Conservation (phyloP, 1,140 invertebrate species). For the Drosophila suzukii region DNA sequence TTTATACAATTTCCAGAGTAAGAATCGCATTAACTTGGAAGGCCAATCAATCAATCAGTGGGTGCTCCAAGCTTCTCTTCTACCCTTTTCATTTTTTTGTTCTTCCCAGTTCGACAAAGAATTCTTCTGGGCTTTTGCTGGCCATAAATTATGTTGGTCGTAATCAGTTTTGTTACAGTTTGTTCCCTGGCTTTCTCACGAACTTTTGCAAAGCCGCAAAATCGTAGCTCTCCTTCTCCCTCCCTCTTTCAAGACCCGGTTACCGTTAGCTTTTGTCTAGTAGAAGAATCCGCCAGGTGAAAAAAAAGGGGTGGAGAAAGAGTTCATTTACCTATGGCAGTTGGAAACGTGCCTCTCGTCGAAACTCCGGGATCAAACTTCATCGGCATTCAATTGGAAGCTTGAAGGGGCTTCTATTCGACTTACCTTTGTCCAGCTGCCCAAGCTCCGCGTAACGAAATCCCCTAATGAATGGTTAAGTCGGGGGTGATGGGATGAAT, state of each 20-base stretch:
- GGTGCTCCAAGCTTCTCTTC: slow-evolving; percentile 15
- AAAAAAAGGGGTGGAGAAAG: slow-evolving; percentile 14
- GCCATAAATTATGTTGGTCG: slow-evolving; percentile 73
- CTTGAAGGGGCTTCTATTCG: slow-evolving; percentile 1
- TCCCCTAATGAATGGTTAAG: slow-evolving; percentile 24
- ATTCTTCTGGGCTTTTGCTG: slow-evolving; percentile 59
- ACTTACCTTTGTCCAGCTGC: slow-evolving; percentile 22
- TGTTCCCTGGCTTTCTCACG: slow-evolving; percentile 61
- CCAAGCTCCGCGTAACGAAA: slow-evolving; percentile 16
- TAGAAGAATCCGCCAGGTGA: slow-evolving; percentile 26
- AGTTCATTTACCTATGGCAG: slow-evolving; percentile 71
- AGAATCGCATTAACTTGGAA: slow-evolving; percentile 54
- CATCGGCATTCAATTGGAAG: slow-evolving; percentile 38
- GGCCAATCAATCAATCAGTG: slow-evolving; percentile 61
- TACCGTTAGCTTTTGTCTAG: slow-evolving; percentile 74
- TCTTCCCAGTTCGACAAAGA: slow-evolving; percentile 34
- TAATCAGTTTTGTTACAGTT: slow-evolving; percentile 81
- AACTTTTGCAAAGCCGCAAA: slow-evolving; percentile 58
- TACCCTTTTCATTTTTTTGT: neutral
- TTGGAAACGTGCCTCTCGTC: slow-evolving; percentile 56
- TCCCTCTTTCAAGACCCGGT: slow-evolving; percentile 20
- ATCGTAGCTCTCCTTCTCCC: slow-evolving; percentile 15
- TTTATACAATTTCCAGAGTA: neutral
- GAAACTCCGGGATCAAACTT: slow-evolving; percentile 39
- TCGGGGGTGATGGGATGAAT: slow-evolving; percentile 18